Conservation (phyloP, 2,113 vertebrate genomes). For the Columbina picui region DNA sequence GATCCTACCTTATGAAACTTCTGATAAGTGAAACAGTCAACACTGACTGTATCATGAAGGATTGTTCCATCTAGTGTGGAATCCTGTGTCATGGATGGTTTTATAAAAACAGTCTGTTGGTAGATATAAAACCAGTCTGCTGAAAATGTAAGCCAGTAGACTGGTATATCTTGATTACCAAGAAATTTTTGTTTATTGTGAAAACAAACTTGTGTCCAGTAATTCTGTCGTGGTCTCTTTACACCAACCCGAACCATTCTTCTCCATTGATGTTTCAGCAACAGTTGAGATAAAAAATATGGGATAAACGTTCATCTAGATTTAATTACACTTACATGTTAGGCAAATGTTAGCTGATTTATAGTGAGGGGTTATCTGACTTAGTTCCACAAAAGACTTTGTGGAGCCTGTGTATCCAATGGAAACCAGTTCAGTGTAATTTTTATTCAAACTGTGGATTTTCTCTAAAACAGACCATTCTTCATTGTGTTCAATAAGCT, state of each 20-base stretch:
- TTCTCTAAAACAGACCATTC: not conserved
- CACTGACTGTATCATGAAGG: not conserved
- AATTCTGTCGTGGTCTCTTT: not conserved
- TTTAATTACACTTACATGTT: not conserved
- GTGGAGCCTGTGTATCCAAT: not conserved
- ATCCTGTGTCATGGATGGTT: not conserved
- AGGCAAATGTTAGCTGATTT: not conserved
- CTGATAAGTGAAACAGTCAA: not conserved
- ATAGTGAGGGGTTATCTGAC: not conserved
- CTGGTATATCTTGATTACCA: not conserved
- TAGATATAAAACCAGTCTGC: not conserved
- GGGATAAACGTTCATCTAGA: not conserved
- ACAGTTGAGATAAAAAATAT: not conserved
- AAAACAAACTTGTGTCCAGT: not conserved
- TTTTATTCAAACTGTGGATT: not conserved
- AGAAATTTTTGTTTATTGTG: not conserved
- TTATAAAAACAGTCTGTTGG: not conserved
- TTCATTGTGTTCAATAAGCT: not conserved
- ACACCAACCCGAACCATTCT: not conserved
- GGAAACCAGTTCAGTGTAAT: not conserved
- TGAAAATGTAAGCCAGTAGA: not conserved
- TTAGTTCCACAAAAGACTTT: not conserved
- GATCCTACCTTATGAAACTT: not conserved
- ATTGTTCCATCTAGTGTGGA: not conserved
- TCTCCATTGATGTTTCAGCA: not conserved